These are phyloP conservation scores for Ondatra zibethicus DNA, from an alignment of 2,113 vertebrate genomes.

Conservation along the genomic window DNA sequence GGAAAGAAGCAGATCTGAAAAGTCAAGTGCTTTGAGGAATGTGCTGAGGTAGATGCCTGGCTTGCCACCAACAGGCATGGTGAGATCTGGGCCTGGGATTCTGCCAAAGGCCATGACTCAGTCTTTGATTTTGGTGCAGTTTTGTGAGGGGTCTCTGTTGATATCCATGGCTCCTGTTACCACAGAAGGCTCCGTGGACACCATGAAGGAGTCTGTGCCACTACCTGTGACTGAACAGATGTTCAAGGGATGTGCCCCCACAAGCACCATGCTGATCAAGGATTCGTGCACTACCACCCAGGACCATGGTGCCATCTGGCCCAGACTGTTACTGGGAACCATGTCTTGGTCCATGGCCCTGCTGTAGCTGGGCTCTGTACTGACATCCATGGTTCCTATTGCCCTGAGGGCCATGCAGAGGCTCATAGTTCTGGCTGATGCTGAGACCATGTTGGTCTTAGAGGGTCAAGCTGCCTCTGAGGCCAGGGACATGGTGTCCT, in stretches of 20 bases:
- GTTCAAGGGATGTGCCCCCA: not conserved
- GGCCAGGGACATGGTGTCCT: not conserved
- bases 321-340: not conserved
- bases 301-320: not conserved
- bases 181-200: not conserved
- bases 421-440: not conserved
- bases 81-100: not conserved
- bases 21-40: too few relatives aligned
- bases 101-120: not conserved
- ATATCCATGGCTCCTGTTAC: not conserved
- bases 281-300: not conserved
- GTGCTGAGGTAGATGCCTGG: fast-evolving
- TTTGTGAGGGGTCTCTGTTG: not conserved
- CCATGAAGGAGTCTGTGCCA: not conserved
- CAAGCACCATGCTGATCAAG: not conserved
- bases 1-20: not conserved
- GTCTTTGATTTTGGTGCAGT: not conserved
- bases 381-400: not conserved
- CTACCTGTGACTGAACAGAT: not conserved
- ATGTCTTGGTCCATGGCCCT: not conserved
- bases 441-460: not conserved
- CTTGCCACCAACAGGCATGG: not conserved
- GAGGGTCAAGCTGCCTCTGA: not conserved
- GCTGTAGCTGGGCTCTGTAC: not conserved
- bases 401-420: not conserved